Evolutionary conservation across 2,113 vertebrate species (phyloP).

Genomic region (Capreolus pygargus): DNA sequence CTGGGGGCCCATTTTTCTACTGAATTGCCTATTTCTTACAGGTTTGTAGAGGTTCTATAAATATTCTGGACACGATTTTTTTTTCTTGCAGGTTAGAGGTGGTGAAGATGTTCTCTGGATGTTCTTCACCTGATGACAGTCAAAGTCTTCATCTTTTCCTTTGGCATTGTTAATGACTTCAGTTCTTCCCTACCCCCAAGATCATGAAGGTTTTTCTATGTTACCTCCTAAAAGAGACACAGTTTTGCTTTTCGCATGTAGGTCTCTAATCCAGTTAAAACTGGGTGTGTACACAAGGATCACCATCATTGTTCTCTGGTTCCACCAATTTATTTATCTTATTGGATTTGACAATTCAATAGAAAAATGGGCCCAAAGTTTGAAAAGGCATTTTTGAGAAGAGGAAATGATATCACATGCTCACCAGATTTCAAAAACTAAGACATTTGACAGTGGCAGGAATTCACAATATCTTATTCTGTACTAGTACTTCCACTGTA

Average conservation of each 20-base stretch:
- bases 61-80: not conserved
- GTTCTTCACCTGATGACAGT: not conserved
- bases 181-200: not conserved
- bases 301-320: not conserved
- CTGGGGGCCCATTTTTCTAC: not conserved
- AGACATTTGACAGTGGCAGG: not conserved
- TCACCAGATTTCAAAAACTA: not conserved
- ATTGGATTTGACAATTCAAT: not conserved
- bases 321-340: not conserved
- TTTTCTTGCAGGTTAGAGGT: not conserved
- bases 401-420: not conserved
- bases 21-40: not conserved
- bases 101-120: not conserved
- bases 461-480: not conserved
- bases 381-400: not conserved
- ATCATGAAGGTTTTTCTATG: not conserved
- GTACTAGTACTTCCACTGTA: not conserved
- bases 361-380: not conserved
- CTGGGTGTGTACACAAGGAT: accelerated
- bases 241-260: not conserved
- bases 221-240: not conserved
- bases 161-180: not conserved
- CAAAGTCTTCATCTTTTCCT: not conserved
- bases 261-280: not conserved
- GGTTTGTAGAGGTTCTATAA: not conserved